Base-by-base conservation (phyloP, 2,888 invertebrate genomes). In the Acanthacorydalis orientalis region DNA sequence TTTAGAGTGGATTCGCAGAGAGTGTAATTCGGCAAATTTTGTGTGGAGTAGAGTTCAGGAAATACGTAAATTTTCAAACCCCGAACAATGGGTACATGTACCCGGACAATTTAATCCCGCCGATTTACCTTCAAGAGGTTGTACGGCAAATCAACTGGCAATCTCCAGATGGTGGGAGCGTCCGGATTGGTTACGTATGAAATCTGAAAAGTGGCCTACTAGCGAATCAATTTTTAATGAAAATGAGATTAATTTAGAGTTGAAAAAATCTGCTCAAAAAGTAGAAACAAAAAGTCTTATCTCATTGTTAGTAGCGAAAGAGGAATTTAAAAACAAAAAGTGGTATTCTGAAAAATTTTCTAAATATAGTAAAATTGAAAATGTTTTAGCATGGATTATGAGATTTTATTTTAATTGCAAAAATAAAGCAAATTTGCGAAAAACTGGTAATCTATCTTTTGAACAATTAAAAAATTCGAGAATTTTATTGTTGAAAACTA, bases 81-180 rank as follows among this genome's bases (percentile, higher is more conserved):
- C 43, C 2, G 46, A 51, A 3, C 15, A 45, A 0, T 61, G 60
- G 60, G 37, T 49, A n/a, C 55, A 57, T 51, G 50, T 61, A 7
- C 58, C 60, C 4, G 59, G 60, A 7, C 16, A 16, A 4, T 9
- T 51, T 6, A 62, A 61, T 47, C 58, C 59, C 8, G 60, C 59
- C 2, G 59, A 60, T 49, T 46, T 59, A 8, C 57, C 58, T 4
- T 60, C 58, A 1, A 42, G 59, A 35, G 60, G 59, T 7, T 60
- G 60, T 50, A 46, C 48, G 11, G 51, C 54, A 3, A 44, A 51
- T 42, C 47, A 55, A 12, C 51, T 62, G 4, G 7, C 55, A 8
- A 49, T 57, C 31, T 53, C 56, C 7, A 43, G 48, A 53, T 62
- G 60, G 60, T 61, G 58, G 60, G 52, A 55, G 51, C 59, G 59